Evolutionary conservation across 2,113 vertebrate species (phyloP), one percentile per base, ranked within the genome.

Genomic region (Mionectes macconnelli): DNA sequence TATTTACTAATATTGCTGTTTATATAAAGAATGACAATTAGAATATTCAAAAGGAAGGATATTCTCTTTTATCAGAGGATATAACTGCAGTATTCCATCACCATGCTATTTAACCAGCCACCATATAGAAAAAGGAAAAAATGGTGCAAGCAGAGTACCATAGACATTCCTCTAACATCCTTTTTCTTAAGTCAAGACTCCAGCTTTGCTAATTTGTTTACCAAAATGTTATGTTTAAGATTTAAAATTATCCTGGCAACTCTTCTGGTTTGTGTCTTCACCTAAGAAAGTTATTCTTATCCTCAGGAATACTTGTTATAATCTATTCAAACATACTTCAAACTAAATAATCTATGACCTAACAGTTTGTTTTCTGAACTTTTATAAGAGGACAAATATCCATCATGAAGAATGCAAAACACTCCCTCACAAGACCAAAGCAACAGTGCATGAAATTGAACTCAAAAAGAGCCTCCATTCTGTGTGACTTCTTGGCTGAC

Each of bases 381-480:
- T 98, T 94, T 81, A 63, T 77, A 96, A 96, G 84, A 94, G 35
- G 80, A 94, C 94, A 90, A 96, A 94, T 93, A 92, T 91, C 76
- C 78, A 91, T 97, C 92, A 82, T 91, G 96, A 98, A 89, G 96
- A 97, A 97, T 96, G 93, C 92, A 95, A 94, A 97, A 90, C 92
- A 97, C 91, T 97, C 91, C 81, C 90, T 98, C 94, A 96, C 91
- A 97, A 97, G 95, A 97, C 96, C 95, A 98, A 98, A 96, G 97
- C 97, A 98, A 97, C 96, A 97, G 97, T 98, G 98, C 98, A 98
- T 98, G 98, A 98, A 98, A 98, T 98, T 98, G 97, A 98, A 98
- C 98, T 97, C 95, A 97, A 97, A 98, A 98, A 98, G 95, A 98
- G 97, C 95, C 94, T 98, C 97, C 97, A 97, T 98, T 98, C 97